Conservation (phyloP, 2,888 invertebrate species). For the Drosophila formosana region DNA sequence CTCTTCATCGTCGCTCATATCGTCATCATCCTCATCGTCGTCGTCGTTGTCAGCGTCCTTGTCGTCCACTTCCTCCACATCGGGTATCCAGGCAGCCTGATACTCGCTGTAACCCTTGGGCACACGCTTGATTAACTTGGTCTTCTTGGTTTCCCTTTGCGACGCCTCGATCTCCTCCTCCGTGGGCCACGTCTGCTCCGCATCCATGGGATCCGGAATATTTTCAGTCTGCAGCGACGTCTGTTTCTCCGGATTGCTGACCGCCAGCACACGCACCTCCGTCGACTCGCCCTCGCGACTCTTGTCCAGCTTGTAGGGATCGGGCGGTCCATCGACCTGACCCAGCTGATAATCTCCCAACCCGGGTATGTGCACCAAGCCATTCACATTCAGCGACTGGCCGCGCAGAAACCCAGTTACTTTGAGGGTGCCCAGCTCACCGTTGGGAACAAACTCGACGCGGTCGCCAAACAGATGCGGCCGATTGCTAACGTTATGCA, state of each 20-base stretch:
- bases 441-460: slow-evolving; percentile 88
- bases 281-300: slow-evolving; percentile 65
- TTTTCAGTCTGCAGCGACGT: slow-evolving; percentile 92
- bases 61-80: slow-evolving; percentile 88
- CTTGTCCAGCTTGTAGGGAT: slow-evolving; percentile 89
- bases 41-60: slow-evolving; percentile 86
- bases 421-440: slow-evolving; percentile 88
- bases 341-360: slow-evolving; percentile 97
- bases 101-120: slow-evolving; percentile 99
- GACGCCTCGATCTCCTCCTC: slow-evolving; percentile 94
- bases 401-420: slow-evolving; percentile 96
- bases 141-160: slow-evolving; percentile 86
- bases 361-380: slow-evolving; percentile 95
- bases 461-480: slow-evolving; percentile 94
- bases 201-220: slow-evolving; percentile 95
- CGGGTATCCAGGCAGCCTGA: slow-evolving; percentile 97
- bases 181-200: slow-evolving; percentile 98
- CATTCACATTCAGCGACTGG: slow-evolving; percentile 93
- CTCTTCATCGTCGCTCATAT: slow-evolving; percentile 64
- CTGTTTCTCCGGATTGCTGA: slow-evolving; percentile 89
- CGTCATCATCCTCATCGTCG: slow-evolving; percentile 58
- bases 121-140: slow-evolving; percentile 91
- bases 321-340: slow-evolving; percentile 90
- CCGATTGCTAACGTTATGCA: slow-evolving; percentile 92
- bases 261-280: slow-evolving; percentile 85